A percentile compares a stretch with the other conserved stretches of the same genome.
Evolutionary conservation across 1,140 invertebrate species (phyloP).

Genomic region (Conus betulinus): DNA sequence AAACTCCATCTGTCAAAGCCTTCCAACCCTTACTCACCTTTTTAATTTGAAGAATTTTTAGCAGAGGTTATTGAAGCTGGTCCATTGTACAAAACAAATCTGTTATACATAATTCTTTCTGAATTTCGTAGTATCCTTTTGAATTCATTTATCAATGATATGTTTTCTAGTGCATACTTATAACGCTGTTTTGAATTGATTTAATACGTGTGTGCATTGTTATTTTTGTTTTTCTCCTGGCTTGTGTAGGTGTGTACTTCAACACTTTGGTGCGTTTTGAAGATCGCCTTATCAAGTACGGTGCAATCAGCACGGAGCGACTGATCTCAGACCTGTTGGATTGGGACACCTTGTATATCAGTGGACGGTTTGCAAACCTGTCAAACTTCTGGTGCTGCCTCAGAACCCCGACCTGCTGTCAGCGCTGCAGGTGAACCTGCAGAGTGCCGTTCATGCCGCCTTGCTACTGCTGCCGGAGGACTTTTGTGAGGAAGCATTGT

Average conservation of each 20-base stretch:
- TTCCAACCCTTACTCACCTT: too few relatives aligned
- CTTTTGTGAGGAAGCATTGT: constrained; percentile 93
- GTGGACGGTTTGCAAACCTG: constrained; percentile 97
- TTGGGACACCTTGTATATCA: constrained; percentile 95
- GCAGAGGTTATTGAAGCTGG: too few relatives aligned
- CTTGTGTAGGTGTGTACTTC: constrained; percentile 89
- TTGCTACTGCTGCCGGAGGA: constrained; percentile 90
- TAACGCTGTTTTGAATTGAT: too few relatives aligned
- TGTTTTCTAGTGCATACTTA: too few relatives aligned
- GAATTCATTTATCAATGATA: too few relatives aligned
- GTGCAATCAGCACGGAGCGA: constrained; percentile 89
- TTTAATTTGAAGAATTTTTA: too few relatives aligned
- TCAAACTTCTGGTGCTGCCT: constrained; percentile 75
- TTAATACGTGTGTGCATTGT: too few relatives aligned
- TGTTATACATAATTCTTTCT: too few relatives aligned
- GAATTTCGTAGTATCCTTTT: too few relatives aligned
- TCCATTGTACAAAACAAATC: too few relatives aligned
- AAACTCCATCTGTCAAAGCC: too few relatives aligned
- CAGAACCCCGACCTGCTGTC: constrained; percentile 68
- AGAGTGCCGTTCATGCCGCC: constrained; percentile 90
- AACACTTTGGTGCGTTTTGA: constrained; percentile 92
- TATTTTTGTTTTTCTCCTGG: too few relatives aligned
- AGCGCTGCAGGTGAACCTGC: constrained; percentile 83
- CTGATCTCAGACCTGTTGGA: constrained; percentile 92
- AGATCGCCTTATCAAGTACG: constrained; percentile 93